Evolutionary conservation across 2,113 vertebrate genomes (phyloP).

Genomic region (Phylloscopus whistleri): DNA sequence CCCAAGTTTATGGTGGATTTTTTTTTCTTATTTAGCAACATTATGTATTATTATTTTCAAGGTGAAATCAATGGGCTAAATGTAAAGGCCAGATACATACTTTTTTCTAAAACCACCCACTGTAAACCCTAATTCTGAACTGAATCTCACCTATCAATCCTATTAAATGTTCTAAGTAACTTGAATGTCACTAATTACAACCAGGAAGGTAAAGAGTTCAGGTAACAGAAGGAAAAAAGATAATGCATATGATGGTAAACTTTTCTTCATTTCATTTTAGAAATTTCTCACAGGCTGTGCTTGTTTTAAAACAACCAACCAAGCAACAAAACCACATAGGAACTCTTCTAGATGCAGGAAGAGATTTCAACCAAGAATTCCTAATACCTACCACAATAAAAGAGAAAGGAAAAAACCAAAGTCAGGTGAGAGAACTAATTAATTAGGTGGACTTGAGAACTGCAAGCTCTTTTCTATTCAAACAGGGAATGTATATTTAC

Average conservation of each 20-base stretch:
- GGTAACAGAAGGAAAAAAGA: background rate
- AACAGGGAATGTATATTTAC: background rate
- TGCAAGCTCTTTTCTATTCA: background rate
- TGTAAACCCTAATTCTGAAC: background rate
- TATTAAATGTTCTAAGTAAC: background rate
- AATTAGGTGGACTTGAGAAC: background rate
- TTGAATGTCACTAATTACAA: background rate
- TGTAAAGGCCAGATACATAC: background rate
- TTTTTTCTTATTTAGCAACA: background rate
- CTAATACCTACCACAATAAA: background rate
- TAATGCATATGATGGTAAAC: background rate
- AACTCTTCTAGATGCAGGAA: background rate
- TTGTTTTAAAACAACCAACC: background rate
- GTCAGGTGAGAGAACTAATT: background rate
- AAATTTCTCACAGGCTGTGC: background rate
- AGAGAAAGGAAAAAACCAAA: background rate
- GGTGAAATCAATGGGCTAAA: background rate
- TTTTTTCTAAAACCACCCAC: background rate
- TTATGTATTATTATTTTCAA: background rate
- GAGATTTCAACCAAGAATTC: background rate
- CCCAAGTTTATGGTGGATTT: background rate
- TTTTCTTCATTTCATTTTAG: background rate
- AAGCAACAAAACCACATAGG: background rate
- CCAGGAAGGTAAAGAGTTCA: background rate
- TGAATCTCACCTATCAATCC: background rate